phyloP scores from a whole-genome alignment of 2,888 invertebrate species.

The Pheosia tremula region DNA sequence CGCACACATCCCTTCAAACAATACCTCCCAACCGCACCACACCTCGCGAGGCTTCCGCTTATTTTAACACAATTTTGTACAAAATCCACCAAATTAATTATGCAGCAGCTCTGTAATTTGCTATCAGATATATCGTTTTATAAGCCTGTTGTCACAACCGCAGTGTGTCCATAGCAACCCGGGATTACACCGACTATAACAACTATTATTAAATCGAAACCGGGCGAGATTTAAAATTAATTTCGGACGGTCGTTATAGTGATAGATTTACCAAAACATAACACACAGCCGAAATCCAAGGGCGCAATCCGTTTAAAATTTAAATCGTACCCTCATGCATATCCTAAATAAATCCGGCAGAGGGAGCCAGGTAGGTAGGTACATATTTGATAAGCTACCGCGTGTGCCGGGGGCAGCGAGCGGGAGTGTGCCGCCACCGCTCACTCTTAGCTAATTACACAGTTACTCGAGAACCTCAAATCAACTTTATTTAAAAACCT shows the following conservation, averaged over 20 bases:
- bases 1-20: conserved; percentile 35
- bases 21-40: conserved; percentile 36
- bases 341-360: conserved; percentile 83
- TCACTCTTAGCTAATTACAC: conserved; percentile 78
- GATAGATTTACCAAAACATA: conserved; percentile 79
- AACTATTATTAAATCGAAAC: conserved; percentile 72
- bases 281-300: conserved; percentile 78
- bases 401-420: conserved; percentile 57
- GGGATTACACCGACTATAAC: conserved; percentile 64
- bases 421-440: conserved; percentile 43
- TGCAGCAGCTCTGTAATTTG: conserved; percentile 50
- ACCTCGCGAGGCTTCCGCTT: conserved; percentile 32
- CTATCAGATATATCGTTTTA: conserved; percentile 53
- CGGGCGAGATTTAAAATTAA: conserved; percentile 62
- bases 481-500: conserved; percentile 62
- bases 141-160: conserved; percentile 63
- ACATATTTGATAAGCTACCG: conserved; percentile 82
- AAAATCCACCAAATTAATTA: conserved; percentile 49
- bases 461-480: conserved; percentile 62
- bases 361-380: conserved; percentile 74
- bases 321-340: conserved; percentile 84
- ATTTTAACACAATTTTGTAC: conserved; percentile 40
- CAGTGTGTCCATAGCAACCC: conserved; percentile 50
- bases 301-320: conserved; percentile 84
- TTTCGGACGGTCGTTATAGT: conserved; percentile 58